Percentiles rank a stretch among this genome's conserved stretches.
phyloP scores from a whole-genome alignment of 2,113 vertebrate species.

The Taurulus bubalis region DNA sequence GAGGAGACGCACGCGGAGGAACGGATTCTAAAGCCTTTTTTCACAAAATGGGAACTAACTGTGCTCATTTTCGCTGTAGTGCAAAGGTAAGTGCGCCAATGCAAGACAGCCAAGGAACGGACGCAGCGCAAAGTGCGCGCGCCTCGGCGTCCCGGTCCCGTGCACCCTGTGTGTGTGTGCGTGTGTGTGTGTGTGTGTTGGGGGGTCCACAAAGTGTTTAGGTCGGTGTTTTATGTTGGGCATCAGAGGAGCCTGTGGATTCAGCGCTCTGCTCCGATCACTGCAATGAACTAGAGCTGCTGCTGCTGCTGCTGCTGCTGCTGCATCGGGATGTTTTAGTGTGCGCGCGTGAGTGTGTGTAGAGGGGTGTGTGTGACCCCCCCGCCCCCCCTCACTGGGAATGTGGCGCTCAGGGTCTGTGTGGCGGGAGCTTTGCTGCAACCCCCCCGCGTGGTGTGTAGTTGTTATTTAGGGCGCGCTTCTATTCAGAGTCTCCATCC shows the following conservation, averaged over 20 bases:
- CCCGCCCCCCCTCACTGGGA: conserved; percentile 29
- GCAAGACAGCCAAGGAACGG: not conserved
- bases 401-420: conserved; percentile 23
- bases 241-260: conserved; percentile 68
- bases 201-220: conserved; percentile 6
- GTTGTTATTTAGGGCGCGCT: conserved; percentile 3
- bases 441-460: not conserved
- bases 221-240: not conserved
- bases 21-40: conserved; percentile 80
- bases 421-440: conserved; percentile 69
- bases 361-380: conserved; percentile 24
- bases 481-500: not conserved
- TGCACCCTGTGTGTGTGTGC: not conserved
- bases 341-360: not conserved
- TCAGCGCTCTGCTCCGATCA: conserved; percentile 39
- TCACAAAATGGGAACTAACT: conserved; percentile 81
- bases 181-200: too few relatives aligned
- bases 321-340: conserved; percentile 48
- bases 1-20: conserved; percentile 65
- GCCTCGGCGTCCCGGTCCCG: conserved; percentile 3
- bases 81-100: conserved; percentile 73
- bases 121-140: conserved; percentile 14
- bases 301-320: conserved; percentile 57
- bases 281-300: conserved; percentile 61
- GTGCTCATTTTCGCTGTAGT: conserved; percentile 63